A percentile compares a stretch with the other conserved stretches of the same genome.
phyloP scores from a whole-genome alignment of 2,888 invertebrate species.

The Microctonus aethiopoides region DNA sequence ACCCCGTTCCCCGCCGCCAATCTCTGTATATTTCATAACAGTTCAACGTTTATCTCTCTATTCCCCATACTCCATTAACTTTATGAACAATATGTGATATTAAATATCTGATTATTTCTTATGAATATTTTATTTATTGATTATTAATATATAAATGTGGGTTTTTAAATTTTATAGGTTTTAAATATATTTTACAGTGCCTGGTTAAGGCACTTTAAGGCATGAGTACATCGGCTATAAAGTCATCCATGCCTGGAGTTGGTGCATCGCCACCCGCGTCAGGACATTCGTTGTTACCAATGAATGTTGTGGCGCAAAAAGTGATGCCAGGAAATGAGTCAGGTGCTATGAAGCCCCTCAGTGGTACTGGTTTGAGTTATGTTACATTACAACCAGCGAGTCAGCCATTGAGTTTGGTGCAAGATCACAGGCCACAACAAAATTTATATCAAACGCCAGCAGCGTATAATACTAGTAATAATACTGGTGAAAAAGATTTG shows the following conservation, averaged over 20 bases:
- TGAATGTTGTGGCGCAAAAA: constrained; percentile 65
- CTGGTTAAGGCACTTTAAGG: constrained; percentile 30
- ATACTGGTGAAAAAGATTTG: constrained; percentile 32
- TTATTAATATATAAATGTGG: background rate
- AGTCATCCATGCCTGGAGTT: constrained; percentile 63
- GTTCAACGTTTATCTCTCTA: constrained; percentile 25
- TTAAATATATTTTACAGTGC: constrained; percentile 31
- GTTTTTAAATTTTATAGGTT: background rate
- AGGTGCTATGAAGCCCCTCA: constrained; percentile 58
- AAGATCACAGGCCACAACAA: constrained; percentile 61
- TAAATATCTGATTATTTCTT: background rate
- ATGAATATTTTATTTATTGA: background rate
- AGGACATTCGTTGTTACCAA: constrained; percentile 62
- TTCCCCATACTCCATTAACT: background rate
- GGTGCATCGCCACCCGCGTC: constrained; percentile 57
- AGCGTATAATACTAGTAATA: constrained; percentile 48
- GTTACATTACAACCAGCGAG: constrained; percentile 60
- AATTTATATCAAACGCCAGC: constrained; percentile 54
- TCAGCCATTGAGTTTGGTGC: constrained; percentile 64
- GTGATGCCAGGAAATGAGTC: constrained; percentile 51
- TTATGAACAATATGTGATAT: background rate
- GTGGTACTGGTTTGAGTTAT: constrained; percentile 57
- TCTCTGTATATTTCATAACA: constrained; percentile 28
- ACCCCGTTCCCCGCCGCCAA: constrained; percentile 34
- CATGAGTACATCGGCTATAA: constrained; percentile 65